These are phyloP conservation scores for Narcine bancroftii DNA, from an alignment of 2,113 vertebrate genomes.

Conservation along the genomic window DNA sequence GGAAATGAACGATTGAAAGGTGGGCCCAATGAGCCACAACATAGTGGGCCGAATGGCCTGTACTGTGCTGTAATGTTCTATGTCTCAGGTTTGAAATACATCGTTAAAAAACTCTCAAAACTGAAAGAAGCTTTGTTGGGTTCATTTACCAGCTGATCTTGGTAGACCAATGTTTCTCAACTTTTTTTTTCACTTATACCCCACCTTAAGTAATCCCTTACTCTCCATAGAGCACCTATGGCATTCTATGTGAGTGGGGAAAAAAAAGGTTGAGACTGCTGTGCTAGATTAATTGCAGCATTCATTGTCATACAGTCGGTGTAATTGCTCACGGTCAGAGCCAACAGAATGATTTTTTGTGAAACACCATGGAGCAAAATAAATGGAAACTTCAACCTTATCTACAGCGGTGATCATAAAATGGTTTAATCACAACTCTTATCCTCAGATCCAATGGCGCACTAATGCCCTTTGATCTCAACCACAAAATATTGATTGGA, in stretches of 20 bases:
- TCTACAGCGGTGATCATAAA: slow-evolving; percentile 1
- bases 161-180: too few relatives aligned
- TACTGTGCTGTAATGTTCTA: too few relatives aligned
- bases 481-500: neutral
- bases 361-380: neutral
- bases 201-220: too few relatives aligned
- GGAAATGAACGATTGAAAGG: neutral
- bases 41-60: too few relatives aligned
- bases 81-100: neutral
- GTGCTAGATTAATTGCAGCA: neutral
- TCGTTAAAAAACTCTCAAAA: slow-evolving; percentile 1
- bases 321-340: neutral
- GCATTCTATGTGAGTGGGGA: too few relatives aligned
- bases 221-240: too few relatives aligned
- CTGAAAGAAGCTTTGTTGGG: neutral
- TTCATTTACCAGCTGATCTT: neutral
- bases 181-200: too few relatives aligned
- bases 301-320: neutral
- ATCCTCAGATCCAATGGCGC: neutral
- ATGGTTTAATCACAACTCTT: neutral
- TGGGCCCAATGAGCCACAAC: too few relatives aligned
- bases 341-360: neutral
- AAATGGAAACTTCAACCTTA: slow-evolving; percentile 26
- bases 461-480: neutral
- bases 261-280: too few relatives aligned